Percentiles rank a stretch among this genome's conserved stretches.
Conservation (phyloP, 2,797 vertebrate genomes). For the Urophycis tenuis region DNA sequence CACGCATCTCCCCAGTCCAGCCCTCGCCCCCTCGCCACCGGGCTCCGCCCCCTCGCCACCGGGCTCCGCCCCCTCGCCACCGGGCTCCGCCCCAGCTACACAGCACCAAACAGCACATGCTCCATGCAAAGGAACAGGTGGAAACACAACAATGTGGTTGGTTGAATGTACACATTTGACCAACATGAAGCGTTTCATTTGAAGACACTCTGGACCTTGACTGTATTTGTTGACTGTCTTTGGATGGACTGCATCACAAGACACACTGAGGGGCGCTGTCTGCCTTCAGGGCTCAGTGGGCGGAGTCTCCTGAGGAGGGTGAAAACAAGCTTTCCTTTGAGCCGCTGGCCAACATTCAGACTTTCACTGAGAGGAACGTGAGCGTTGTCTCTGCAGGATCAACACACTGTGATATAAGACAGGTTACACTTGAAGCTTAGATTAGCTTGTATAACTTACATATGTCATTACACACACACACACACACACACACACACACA, state of each 20-base stretch:
- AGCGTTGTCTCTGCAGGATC: neutral
- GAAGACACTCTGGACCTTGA: neutral
- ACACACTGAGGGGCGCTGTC: neutral
- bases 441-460: neutral
- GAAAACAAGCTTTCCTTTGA: neutral
- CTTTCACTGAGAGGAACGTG: neutral
- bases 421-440: neutral
- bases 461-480: neutral
- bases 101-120: neutral
- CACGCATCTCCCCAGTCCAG: neutral
- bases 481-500: conserved; percentile 6
- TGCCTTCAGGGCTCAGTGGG: neutral
- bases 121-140: neutral
- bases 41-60: too few species aligned
- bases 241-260: neutral
- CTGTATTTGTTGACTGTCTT: neutral
- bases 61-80: too few species aligned
- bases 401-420: neutral
- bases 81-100: too few species aligned
- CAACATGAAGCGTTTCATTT: neutral
- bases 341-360: neutral
- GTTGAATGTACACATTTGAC: neutral
- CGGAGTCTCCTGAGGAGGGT: neutral
- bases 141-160: neutral
- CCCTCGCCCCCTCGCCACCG: too few species aligned